Percentiles rank a stretch among this genome's conserved stretches.
Evolutionary conservation across 2,797 vertebrate species (phyloP).

Genomic region (Pangasius krempfi): DNA sequence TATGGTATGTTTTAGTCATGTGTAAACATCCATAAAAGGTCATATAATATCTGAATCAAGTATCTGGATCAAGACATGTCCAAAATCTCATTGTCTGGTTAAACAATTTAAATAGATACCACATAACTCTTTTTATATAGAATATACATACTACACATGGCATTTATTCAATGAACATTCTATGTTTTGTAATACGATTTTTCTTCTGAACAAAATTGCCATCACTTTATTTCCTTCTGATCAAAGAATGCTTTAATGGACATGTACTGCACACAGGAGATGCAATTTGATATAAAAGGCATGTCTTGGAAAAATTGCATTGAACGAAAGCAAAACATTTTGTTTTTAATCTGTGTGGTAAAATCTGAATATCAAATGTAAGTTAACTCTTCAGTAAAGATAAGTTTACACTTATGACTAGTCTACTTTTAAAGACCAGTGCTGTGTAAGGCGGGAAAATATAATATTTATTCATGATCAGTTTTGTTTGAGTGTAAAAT

Average conservation of each 20-base stretch:
- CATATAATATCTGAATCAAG: not conserved
- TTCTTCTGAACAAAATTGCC: not conserved
- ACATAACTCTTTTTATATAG: not conserved
- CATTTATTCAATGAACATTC: not conserved
- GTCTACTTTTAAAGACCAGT: not conserved
- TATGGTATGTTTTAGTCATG: not conserved
- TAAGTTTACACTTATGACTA: not conserved
- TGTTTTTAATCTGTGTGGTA: not conserved
- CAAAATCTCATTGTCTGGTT: not conserved
- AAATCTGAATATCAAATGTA: not conserved
- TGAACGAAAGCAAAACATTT: not conserved
- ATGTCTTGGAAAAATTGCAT: not conserved
- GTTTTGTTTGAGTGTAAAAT: conserved; percentile 7
- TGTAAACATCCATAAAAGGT: not conserved
- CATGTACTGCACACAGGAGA: not conserved
- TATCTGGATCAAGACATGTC: not conserved
- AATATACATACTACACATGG: not conserved
- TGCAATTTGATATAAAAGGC: not conserved
- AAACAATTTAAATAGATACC: not conserved
- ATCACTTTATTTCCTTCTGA: not conserved
- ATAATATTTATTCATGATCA: not conserved
- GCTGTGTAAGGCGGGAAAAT: not conserved
- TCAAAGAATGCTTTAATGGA: not conserved
- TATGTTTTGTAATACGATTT: not conserved
- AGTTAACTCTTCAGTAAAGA: not conserved